Conservation (phyloP, 2,888 invertebrate species). For the Spodoptera littoralis region DNA sequence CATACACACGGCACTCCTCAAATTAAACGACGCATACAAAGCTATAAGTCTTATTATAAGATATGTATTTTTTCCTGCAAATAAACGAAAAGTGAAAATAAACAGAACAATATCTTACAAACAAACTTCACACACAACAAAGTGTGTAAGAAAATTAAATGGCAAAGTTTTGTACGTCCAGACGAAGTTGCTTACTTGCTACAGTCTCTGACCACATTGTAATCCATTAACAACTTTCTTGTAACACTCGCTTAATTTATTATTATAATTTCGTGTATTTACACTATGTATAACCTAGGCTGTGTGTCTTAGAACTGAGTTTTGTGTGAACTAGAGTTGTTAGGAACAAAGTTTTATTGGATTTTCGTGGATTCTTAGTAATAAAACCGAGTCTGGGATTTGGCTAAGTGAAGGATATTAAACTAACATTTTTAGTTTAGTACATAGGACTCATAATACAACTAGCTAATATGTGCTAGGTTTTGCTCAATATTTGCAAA, state of each 20-base stretch:
- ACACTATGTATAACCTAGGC: slow-evolving; percentile 15
- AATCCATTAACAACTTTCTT: slow-evolving; percentile 72
- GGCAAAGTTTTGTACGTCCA: slow-evolving; percentile 51
- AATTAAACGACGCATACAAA: too few species aligned
- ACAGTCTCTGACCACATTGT: slow-evolving; percentile 64
- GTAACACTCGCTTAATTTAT: slow-evolving; percentile 58
- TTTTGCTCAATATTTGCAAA: too few species aligned
- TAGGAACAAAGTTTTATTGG: too few species aligned
- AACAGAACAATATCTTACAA: slow-evolving; percentile 15
- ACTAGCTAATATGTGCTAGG: too few species aligned
- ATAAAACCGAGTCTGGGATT: too few species aligned
- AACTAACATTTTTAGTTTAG: too few species aligned
- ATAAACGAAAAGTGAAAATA: slow-evolving; percentile 16
- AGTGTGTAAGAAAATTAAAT: slow-evolving; percentile 59
- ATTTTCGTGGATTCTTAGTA: too few species aligned
- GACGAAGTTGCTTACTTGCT: slow-evolving; percentile 52
- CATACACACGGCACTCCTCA: too few species aligned
- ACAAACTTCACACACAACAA: slow-evolving; percentile 28
- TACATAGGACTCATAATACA: too few species aligned
- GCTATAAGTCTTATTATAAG: too few species aligned
- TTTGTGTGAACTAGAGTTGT: not conserved
- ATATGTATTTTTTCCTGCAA: not conserved
- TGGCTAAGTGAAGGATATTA: too few species aligned
- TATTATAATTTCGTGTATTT: slow-evolving; percentile 46
- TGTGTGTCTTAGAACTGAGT: not conserved